A percentile compares a stretch with the other conserved stretches of the same genome.
phyloP scores from a whole-genome alignment of 92 coral and sea anemone species.

The Palythoa grandiflora region DNA sequence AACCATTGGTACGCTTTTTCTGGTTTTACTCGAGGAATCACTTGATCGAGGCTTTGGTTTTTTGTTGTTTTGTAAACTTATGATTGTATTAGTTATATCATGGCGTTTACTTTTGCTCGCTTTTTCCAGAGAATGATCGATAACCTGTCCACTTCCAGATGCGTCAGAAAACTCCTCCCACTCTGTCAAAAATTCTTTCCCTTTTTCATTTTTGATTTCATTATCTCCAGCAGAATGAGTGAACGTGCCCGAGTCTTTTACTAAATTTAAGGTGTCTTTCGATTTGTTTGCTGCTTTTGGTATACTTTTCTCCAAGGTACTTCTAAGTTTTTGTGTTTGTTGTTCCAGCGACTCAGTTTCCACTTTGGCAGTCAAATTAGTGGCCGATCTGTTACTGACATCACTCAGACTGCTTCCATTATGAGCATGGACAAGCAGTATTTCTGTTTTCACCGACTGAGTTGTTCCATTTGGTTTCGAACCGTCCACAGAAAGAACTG shows the following conservation, averaged over 20 bases:
- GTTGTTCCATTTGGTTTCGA: neutral
- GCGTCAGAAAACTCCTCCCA: neutral
- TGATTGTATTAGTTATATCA: slow-evolving; percentile 32
- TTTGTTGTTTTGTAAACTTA: neutral
- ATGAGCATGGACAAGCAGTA: no score
- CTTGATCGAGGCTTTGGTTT: neutral
- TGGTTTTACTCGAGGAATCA: neutral
- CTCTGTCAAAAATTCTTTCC: neutral
- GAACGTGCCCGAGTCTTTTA: neutral
- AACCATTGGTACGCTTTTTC: slow-evolving; percentile 28
- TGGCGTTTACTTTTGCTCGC: slow-evolving; percentile 54
- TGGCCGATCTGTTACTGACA: neutral
- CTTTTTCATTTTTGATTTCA: neutral
- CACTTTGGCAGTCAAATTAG: neutral
- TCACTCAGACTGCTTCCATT: neutral
- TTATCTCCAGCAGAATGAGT: neutral
- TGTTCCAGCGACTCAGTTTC: neutral
- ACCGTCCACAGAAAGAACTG: neutral
- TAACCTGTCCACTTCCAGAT: slow-evolving; percentile 30
- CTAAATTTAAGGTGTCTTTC: neutral
- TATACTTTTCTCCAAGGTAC: neutral
- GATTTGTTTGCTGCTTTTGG: neutral
- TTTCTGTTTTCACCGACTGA: neutral
- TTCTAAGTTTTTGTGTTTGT: neutral
- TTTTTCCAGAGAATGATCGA: slow-evolving; percentile 15